Conservation (phyloP, 2,888 invertebrate species). For the Brenthis daphne region DNA sequence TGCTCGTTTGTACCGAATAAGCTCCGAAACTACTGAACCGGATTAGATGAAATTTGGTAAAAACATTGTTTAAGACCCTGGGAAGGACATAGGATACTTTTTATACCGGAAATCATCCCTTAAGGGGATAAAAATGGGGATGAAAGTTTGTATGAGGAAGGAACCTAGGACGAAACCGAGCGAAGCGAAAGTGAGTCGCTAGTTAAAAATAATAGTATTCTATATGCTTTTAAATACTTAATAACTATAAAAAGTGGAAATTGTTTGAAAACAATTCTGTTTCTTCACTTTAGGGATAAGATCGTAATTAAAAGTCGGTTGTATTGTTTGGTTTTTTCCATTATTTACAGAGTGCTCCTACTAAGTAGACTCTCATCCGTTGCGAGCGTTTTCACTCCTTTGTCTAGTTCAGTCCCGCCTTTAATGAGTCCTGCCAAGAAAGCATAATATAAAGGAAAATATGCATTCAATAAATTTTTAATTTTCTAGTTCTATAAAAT, state of each 20-base stretch:
- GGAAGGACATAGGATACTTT: too few relatives aligned
- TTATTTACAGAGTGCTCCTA: conserved; percentile 30
- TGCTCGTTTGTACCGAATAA: too few relatives aligned
- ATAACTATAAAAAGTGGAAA: background rate
- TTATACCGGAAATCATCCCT: too few relatives aligned
- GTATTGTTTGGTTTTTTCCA: conserved; percentile 33
- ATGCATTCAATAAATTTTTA: background rate
- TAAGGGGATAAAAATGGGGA: too few relatives aligned
- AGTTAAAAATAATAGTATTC: too few relatives aligned
- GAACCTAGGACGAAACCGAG: too few relatives aligned
- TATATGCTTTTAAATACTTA: background rate
- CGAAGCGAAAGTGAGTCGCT: too few relatives aligned
- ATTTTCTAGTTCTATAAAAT: conserved; percentile 5
- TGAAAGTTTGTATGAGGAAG: too few relatives aligned
- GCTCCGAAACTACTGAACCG: too few relatives aligned
- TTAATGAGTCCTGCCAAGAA: conserved; percentile 24
- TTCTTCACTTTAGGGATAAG: conserved; percentile 7
- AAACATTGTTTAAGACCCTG: too few relatives aligned
- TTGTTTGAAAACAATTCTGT: background rate
- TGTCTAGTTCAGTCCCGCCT: conserved; percentile 13
- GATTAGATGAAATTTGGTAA: too few relatives aligned
- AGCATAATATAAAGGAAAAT: conserved; percentile 1
- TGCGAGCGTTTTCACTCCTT: conserved; percentile 26
- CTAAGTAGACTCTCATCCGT: conserved; percentile 25
- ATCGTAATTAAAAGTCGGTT: conserved; percentile 29